Percentiles rank a stretch among this genome's conserved stretches.
Evolutionary conservation across 1,140 invertebrate species (phyloP).

Genomic region (Drosophila simulans): DNA sequence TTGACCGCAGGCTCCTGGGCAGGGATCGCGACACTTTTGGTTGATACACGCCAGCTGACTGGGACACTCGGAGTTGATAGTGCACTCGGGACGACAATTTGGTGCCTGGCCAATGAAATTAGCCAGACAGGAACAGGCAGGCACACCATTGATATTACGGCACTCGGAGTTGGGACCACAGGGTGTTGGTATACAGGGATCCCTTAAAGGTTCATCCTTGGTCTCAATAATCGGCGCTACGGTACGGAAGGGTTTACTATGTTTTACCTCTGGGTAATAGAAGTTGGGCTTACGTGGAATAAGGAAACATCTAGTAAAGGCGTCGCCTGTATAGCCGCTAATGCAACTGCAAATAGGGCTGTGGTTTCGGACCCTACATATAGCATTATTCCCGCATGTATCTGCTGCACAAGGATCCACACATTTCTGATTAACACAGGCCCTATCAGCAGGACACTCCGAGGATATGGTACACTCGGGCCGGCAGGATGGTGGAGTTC

Average conservation of each 20-base stretch:
- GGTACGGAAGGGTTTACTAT: slow-evolving; percentile 70
- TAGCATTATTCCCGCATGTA: slow-evolving; percentile 89
- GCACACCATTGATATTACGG: slow-evolving; percentile 88
- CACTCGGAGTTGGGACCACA: slow-evolving; percentile 94
- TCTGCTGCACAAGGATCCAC: slow-evolving; percentile 88
- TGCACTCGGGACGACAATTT: slow-evolving; percentile 93
- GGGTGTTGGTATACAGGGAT: slow-evolving; percentile 92
- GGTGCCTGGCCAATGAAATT: slow-evolving; percentile 92
- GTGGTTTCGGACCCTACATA: slow-evolving; percentile 91
- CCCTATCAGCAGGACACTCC: slow-evolving; percentile 88
- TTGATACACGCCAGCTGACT: slow-evolving; percentile 92
- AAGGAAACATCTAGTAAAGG: slow-evolving; percentile 87
- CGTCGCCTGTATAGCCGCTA: slow-evolving; percentile 88
- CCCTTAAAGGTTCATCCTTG: slow-evolving; percentile 86
- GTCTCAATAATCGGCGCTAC: slow-evolving; percentile 88
- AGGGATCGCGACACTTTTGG: slow-evolving; percentile 92
- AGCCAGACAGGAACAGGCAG: slow-evolving; percentile 91
- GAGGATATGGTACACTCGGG: slow-evolving; percentile 88
- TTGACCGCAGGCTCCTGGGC: slow-evolving; percentile 92
- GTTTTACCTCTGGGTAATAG: no score
- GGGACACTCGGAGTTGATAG: slow-evolving; percentile 92
- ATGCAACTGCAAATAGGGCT: slow-evolving; percentile 89
- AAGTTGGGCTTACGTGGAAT: slow-evolving; percentile 86
- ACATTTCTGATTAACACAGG: slow-evolving; percentile 90
- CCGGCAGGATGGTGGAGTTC: slow-evolving; percentile 87